Conservation (phyloP, 2,797 vertebrate genomes). For the Eospalax fontanierii region DNA sequence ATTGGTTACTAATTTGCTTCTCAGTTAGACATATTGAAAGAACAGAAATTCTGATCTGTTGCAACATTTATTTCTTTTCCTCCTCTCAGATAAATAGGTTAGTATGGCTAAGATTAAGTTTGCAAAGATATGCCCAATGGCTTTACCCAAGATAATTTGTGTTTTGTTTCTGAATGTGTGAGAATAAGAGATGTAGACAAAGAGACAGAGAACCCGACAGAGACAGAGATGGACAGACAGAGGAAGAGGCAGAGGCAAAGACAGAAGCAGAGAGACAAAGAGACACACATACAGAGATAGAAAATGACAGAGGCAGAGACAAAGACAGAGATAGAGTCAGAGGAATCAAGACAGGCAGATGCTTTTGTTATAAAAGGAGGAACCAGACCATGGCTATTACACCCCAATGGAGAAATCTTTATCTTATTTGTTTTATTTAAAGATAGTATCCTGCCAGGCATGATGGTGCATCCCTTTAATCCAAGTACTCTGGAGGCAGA, state of each 20-base stretch:
- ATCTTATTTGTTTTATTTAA: neutral
- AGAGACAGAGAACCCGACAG: neutral
- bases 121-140: conserved; percentile 74
- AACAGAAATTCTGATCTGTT: conserved; percentile 74
- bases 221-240: neutral
- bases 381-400: no score
- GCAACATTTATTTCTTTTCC: conserved; percentile 71
- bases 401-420: accelerated
- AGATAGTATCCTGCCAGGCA: no score
- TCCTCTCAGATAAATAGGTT: conserved; percentile 72
- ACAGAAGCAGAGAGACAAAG: neutral
- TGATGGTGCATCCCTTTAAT: no score
- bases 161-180: neutral
- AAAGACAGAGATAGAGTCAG: neutral
- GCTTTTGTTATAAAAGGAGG: neutral
- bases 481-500: no score
- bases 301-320: neutral
- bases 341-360: neutral
- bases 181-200: neutral
- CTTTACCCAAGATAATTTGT: neutral
- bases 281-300: neutral
- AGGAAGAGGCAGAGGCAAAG: neutral
- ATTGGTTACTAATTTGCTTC: conserved; percentile 65
- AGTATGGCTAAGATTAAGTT: conserved; percentile 72
- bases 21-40: conserved; percentile 16